Percentiles rank a stretch among this genome's conserved stretches.
Evolutionary conservation across 1,140 invertebrate species (phyloP).

Genomic region (Hylyphantes graminicola): DNA sequence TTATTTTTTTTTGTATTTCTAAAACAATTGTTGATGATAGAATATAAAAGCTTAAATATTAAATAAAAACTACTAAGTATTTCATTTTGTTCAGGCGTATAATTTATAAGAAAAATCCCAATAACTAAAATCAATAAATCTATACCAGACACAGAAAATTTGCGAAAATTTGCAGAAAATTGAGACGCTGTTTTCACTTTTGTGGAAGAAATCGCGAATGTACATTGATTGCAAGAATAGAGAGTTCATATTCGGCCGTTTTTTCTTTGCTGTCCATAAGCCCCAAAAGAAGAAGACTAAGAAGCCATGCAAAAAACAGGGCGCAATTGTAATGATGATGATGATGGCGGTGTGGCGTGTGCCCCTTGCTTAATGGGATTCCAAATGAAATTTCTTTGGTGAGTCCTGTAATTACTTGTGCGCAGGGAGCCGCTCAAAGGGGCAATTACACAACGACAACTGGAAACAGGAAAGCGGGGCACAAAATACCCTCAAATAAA

Average conservation of each 20-base stretch:
- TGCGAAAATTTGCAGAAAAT: too few species aligned
- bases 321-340: conserved; percentile 57
- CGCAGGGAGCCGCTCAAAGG: conserved; percentile 46
- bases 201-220: too few species aligned
- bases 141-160: too few species aligned
- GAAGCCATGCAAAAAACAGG: conserved; percentile 37
- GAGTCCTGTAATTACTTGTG: conserved; percentile 58
- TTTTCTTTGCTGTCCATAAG: not conserved
- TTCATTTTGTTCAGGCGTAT: too few species aligned
- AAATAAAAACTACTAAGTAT: too few species aligned
- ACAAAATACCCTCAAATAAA: conserved; percentile 57
- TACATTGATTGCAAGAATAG: too few species aligned
- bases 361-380: conserved; percentile 58
- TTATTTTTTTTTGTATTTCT: too few species aligned
- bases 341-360: conserved; percentile 58
- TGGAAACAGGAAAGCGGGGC: conserved; percentile 45
- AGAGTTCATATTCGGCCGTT: not conserved
- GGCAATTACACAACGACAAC: conserved; percentile 58
- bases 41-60: too few species aligned
- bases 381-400: conserved; percentile 58
- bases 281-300: conserved; percentile 7
- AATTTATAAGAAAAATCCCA: too few species aligned
- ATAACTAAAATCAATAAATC: too few species aligned
- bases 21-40: too few species aligned
- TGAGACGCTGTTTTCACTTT: too few species aligned